Evolutionary conservation across 2,888 invertebrate species (phyloP), one percentile per base, ranked within the genome.

Genomic region (Oligia latruncula): DNA sequence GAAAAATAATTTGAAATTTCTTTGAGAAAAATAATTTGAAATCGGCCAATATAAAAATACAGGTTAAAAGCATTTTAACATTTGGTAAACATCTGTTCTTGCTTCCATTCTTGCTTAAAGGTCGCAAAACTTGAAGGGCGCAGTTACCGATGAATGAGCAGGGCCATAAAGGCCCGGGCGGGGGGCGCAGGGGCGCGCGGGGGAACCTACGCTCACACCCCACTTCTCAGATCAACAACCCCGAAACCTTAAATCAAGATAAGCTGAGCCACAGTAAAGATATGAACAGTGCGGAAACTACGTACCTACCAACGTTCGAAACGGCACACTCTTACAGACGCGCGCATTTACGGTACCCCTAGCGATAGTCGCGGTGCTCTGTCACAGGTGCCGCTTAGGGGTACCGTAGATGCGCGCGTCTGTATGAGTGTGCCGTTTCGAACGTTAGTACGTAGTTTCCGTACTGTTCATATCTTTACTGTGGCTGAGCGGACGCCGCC

Each of bases 211-310:
- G 68, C 91, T 91, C 88, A 90, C 92, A 90, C 92, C 93, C 93
- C 91, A 91, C 94, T 93, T 91, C 91, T 89, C 93, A 93, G 96
- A 95, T 94, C 96, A 95, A 95, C 96, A 95, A 95, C 95, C 95
- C 95, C 93, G 90, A 95, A 95, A 94, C 91, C 93, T 93, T 95
- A 93, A 95, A 95, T 95, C 93, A 94, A 95, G 95, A 95, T 95
- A 94, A 94, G 92, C 93, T 90, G 91, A 92, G 90, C 91, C 29
- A 29, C 29, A 29, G 29, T 29, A 29, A 29, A 29, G 29, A 29
- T 29, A 29, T 29, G 29, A 29, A 29, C 29, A 29, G 29, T 29
- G 1, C 29, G 29, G 29, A 1, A 29, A 29, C 29, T 29, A 29
- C 29, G 29, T 29, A 29, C 29, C 29, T 29, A 29, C 29, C 29